Evolutionary conservation across 2,797 vertebrate species (phyloP), one percentile per base, ranked within the genome.

Genomic region (Gadopsis bispinosus): DNA sequence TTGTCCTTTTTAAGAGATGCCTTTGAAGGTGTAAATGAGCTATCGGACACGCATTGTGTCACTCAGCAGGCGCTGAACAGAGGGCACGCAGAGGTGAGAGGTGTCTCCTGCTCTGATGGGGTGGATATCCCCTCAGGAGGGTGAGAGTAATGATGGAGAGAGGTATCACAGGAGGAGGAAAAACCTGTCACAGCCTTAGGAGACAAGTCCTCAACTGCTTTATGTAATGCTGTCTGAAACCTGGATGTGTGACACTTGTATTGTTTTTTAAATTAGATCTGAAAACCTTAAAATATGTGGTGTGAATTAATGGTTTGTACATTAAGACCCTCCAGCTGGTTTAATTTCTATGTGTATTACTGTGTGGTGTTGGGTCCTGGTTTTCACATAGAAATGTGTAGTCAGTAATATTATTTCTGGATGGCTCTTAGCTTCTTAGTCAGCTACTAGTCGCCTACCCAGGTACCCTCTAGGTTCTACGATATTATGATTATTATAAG

Each of bases 21-120:
- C 47, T 78, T 45, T 81, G 69, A 79, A 79, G 74, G 53, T 80
- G 65, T 69, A 80, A 87, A 84, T 88, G 66, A 86, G 50, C 45
- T 51, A 50, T 85, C 63, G 75, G 59, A 66, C 31, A 16, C 4
- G 14, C 43, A 53, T 17, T 70, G 43, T 70, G 45, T 69, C 60
- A 39, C 43, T 37, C 61, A 70, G 63, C 39, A 43, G 62, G 43
- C 17, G 33, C 56, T 10, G 53, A 63, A 41, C 62, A 43, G 39
- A 74, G 64, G 43, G 7, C 54, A 3, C 10, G 4, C 7, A 17
- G 69, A 76, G 83, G 75, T 45, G 62, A 84, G 51, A 72, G 74
- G 61, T 70, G 54, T 77, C 69, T 70, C 69, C 63, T 65, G 58
- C 68, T 80, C 79, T 75, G 35, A 61, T n/a, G 43, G 45, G 60